Base-by-base conservation (phyloP, 2,888 invertebrate genomes). In the Megaustenia siamemsis region DNA sequence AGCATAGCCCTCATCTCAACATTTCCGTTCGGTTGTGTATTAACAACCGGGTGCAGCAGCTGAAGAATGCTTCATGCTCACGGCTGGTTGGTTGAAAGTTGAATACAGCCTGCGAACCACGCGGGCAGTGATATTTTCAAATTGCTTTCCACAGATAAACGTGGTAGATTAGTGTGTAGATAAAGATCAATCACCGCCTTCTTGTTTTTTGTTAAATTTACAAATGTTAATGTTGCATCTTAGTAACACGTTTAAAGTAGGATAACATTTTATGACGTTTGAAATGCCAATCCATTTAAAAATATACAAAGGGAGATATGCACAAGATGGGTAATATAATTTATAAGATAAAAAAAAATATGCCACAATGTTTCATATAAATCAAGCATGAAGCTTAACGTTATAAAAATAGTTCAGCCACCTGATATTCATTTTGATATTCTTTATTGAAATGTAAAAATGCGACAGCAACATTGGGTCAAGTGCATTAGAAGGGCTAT, bases 81-180 rank as follows among this genome's bases (percentile, higher is more conserved):
- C 24, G 38, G 35, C 60, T n/a, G 35, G 60, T 28, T 38, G 43
- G 38, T 38, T 38, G 49, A 40, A 77, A 43, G 21, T 12, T 40
- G 77, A 56, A 63, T 56, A 40, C n/a, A 43, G 56, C 3, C n/a
- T 2, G 35, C 24, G 24, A 56, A 18, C 35, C 38, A 63, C 60
- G 77, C 40, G 77, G 56, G 77, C 40, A 43, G 63, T 10, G 71
- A 71, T 43, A 71, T n/a, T 43, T 71, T 43, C 45, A 24, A n/a
- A 45, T n/a, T 43, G n/a, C 45, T 71, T 24, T 35, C 71, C 43
- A 10, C 21, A 40, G n/a, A 12, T n/a, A 28, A 10, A 24, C n/a
- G 8, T n/a, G 15, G 71, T 43, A 71, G 6, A 71, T 40, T 43
- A n/a, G 40, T 43, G 24, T 71, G 24, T 15, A 43, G 43, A 63